Evolutionary conservation across 2,113 vertebrate species (phyloP).

Genomic region (Anser cygnoides): DNA sequence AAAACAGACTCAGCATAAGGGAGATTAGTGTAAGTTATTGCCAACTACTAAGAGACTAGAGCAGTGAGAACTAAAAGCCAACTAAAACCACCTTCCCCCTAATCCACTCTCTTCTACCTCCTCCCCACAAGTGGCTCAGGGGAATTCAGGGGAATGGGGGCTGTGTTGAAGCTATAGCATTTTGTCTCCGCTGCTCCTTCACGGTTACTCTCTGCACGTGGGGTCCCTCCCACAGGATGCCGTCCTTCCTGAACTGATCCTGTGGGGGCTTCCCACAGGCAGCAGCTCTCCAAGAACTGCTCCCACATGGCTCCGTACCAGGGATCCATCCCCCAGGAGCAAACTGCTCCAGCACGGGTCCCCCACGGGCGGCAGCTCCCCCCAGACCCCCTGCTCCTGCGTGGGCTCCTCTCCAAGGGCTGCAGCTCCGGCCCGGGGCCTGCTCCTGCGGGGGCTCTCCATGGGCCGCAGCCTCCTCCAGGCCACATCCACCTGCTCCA

Average conservation of each 20-base stretch:
- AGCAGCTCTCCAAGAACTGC: neutral
- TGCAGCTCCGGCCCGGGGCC: too few relatives aligned
- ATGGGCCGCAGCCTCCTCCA: too few relatives aligned
- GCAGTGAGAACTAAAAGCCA: neutral
- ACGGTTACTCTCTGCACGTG: neutral
- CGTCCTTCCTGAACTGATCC: neutral
- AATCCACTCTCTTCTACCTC: neutral
- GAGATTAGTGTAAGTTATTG: neutral
- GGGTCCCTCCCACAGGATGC: neutral
- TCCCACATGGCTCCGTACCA: neutral
- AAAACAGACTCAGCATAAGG: neutral
- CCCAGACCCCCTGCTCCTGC: too few relatives aligned
- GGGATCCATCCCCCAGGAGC: too few relatives aligned
- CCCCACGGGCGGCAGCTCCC: too few relatives aligned
- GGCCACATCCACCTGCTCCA: too few relatives aligned
- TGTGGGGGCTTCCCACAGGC: neutral
- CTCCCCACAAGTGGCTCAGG: neutral
- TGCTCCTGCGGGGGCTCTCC: too few relatives aligned
- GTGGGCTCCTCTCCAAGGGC: too few relatives aligned
- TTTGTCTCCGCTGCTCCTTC: neutral
- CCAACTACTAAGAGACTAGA: neutral
- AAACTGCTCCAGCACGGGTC: too few relatives aligned
- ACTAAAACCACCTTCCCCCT: neutral
- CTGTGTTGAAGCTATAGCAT: neutral
- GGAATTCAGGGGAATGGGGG: neutral